Percentiles rank a stretch among this genome's conserved stretches.
These are phyloP conservation scores for Chrysopa pallens DNA, from an alignment of 1,140 invertebrate genomes.

Conservation along the genomic window DNA sequence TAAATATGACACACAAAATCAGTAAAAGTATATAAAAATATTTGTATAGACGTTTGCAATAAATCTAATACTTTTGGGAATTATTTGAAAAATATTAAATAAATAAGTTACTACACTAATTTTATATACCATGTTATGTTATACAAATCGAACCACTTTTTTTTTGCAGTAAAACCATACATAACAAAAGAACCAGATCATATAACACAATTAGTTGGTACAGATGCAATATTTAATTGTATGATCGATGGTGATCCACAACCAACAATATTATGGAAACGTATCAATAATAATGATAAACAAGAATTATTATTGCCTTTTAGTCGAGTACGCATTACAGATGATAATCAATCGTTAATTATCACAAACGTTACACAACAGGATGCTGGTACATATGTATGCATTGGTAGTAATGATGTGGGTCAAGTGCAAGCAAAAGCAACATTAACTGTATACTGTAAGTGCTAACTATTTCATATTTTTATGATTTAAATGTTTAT, in stretches of 20 bases:
- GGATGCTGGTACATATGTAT: conserved; percentile 69
- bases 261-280: conserved; percentile 75
- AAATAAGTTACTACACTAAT: not conserved
- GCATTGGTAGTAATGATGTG: conserved; percentile 61
- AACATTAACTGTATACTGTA: conserved; percentile 56
- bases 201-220: conserved; percentile 58
- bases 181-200: conserved; percentile 73
- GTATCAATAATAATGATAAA: conserved; percentile 51
- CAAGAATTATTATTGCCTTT: conserved; percentile 36
- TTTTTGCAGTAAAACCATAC: conserved; percentile 66
- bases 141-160: conserved; percentile 8
- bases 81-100: not conserved
- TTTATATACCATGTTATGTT: not conserved
- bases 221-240: conserved; percentile 73
- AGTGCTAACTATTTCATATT: conserved; percentile 20
- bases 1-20: too few relatives aligned
- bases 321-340: conserved; percentile 48
- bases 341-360: conserved; percentile 48
- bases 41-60: not conserved
- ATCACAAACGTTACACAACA: conserved; percentile 53
- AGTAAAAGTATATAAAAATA: too few relatives aligned
- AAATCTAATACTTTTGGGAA: not conserved
- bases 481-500: not conserved
- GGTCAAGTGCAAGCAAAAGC: conserved; percentile 56
- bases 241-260: conserved; percentile 77